Base-by-base conservation (phyloP, 2,113 vertebrate genomes). In the Grammomys dolichurus region DNA sequence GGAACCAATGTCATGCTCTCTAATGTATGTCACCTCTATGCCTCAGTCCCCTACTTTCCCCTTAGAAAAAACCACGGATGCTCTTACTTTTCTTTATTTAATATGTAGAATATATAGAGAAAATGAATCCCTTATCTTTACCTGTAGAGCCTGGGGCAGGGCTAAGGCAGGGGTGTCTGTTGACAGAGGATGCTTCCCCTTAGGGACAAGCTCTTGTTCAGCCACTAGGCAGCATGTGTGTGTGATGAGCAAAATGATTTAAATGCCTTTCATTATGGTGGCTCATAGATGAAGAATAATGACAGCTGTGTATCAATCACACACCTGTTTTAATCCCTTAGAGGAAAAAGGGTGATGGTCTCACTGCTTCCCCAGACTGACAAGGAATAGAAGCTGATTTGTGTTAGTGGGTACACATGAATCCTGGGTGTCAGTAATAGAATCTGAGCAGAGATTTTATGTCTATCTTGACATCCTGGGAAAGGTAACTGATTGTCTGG, bases 371-470 rank as follows among this genome's bases (percentile, higher is more conserved):
- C 36, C n/a, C 58, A 67, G 6, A 22, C 19, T 24, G 28, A 92
- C 86, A 28, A 93, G 48, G 43, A 87, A 63, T 72, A 88, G 90
- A 91, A 26, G 72, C 75, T 86, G 40, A 78, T 93, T 97, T 92
- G 75, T 95, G 16, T 86, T 87, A 14, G 26, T 69, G 5, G 87
- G 24, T 13, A 14, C 58, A 58, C 26, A 26, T 28, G 67, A 14
- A 88, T 95, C 92, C 48, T 84, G 5, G 17, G 63, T 70, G 17
- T 70, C 46, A 7, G n/a, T 86, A 70, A 89, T 80, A 43, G 77
- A 94, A 95, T 73, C 72, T 70, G 43, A 69, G 76, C 28, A 67
- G 63, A 76, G 69, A 54, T 87, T 92, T 92, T 84, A 36, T 65
- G 69, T 91, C 60, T 87, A n/a, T 65, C 73, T 69, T 54, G 54